These are phyloP conservation scores for Toxostoma redivivum DNA, from an alignment of 2,113 vertebrate species.

Conservation along the genomic window DNA sequence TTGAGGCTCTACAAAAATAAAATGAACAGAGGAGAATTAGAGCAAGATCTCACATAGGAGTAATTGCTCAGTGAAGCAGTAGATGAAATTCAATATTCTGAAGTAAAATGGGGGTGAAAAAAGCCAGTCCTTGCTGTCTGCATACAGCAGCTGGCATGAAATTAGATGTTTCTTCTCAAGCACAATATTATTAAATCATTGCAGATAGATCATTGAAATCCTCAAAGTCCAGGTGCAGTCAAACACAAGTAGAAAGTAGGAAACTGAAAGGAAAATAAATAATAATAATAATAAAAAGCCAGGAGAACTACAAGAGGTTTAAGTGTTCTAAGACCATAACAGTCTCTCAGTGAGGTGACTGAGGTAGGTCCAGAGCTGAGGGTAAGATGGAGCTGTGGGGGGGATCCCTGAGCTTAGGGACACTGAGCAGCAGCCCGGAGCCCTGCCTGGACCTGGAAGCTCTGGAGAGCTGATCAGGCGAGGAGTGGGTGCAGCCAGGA, in stretches of 20 bases:
- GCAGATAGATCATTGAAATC: neutral
- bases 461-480: fast-evolving
- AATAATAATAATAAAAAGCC: too few relatives aligned
- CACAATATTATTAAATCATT: neutral
- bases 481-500: neutral
- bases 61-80: neutral
- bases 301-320: neutral
- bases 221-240: neutral
- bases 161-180: neutral
- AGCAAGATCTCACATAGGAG: neutral
- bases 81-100: neutral
- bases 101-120: neutral
- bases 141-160: neutral
- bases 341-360: too few relatives aligned
- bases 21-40: neutral
- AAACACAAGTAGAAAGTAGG: neutral
- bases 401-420: neutral
- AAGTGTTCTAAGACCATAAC: neutral
- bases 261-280: neutral
- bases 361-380: neutral
- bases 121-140: neutral
- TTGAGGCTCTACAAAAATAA: neutral
- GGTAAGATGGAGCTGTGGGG: fast-evolving
- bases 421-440: fast-evolving
- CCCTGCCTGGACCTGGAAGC: too few relatives aligned